Base-by-base conservation (phyloP, 2,797 vertebrate species). In the Hemitrygon akajei region DNA sequence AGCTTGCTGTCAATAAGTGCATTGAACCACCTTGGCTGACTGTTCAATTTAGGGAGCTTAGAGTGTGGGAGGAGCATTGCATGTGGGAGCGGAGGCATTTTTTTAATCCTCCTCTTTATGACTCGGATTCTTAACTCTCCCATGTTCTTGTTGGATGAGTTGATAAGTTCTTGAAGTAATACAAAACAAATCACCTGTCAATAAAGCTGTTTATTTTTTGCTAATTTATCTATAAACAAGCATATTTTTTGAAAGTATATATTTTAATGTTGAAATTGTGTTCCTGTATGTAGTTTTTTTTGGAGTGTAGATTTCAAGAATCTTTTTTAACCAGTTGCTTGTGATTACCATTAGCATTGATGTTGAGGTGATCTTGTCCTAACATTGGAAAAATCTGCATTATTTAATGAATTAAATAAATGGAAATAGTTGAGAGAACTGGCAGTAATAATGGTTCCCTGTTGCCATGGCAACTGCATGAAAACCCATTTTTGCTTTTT, bases 381-480 rank as follows among this genome's bases (percentile, higher is more conserved):
- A 27, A 84, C 80, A 25, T 82, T 82, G 22, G 25, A 25, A 9
- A 63, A 63, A 34, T 60, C 63, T 63, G 30, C 30, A n/a, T 37
- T 84, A 47, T 6, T 89, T 89, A 20, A 66, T 89, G 30, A 89
- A 89, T 89, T 89, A 69, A 66, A 34, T 89, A 89, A 66, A 89
- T 89, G n/a, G 27, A 87, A 63, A 87, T 18, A 63, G 58, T 34
- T 20, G n/a, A 34, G 86, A 89, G 60, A 89, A 66, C 66, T 37
- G 63, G 63, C 18, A 69, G 60, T 89, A 69, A 89, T 37, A 37
- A 79, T 63, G 9, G 7, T 89, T 69, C 6, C 22, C n/a, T 86
- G 86, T 69, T 66, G n/a, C n/a, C 10, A 34, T 34, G 11, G n/a
- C 30, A n/a, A 66, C 84, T 34, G n/a, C 60, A 63, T 20, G 30